These are phyloP conservation scores for Corythornis cristatus DNA, from an alignment of 2,113 vertebrate species.

Conservation along the genomic window DNA sequence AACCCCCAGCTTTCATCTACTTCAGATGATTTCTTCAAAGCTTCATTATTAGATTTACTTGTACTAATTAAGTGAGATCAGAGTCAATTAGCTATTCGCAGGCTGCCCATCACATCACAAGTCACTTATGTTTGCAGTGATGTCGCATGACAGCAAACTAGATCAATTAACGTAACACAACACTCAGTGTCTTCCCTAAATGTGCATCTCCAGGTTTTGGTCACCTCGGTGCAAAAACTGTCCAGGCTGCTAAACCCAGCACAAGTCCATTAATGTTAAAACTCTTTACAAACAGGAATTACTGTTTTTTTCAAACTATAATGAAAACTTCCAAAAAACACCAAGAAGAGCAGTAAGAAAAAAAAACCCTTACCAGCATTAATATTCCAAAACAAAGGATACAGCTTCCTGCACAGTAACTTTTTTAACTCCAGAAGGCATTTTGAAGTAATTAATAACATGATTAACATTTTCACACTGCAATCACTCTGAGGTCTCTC, in stretches of 20 bases:
- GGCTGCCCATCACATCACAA: slow-evolving; percentile 79
- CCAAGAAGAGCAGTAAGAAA: background rate
- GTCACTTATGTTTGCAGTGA: slow-evolving; percentile 79
- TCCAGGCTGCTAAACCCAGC: background rate
- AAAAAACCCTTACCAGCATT: background rate
- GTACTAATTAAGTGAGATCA: slow-evolving; percentile 85
- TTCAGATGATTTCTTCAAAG: slow-evolving; percentile 85
- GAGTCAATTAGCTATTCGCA: slow-evolving; percentile 84
- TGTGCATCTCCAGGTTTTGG: background rate
- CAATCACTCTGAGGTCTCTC: background rate
- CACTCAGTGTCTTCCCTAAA: background rate
- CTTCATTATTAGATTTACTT: slow-evolving; percentile 83
- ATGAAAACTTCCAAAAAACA: background rate
- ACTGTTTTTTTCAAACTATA: background rate
- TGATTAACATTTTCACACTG: background rate
- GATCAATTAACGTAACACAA: slow-evolving; percentile 51
- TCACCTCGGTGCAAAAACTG: background rate
- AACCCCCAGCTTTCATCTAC: slow-evolving; percentile 86
- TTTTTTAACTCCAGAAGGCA: background rate
- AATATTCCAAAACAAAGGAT: background rate
- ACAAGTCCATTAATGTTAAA: background rate
- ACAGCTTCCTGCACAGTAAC: background rate
- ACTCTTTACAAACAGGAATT: background rate
- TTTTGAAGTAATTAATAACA: background rate
- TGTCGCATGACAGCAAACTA: slow-evolving; percentile 77